Base-by-base conservation (phyloP, 92 coral and sea anemone genomes). In the Umimayanthus chanpuru region DNA sequence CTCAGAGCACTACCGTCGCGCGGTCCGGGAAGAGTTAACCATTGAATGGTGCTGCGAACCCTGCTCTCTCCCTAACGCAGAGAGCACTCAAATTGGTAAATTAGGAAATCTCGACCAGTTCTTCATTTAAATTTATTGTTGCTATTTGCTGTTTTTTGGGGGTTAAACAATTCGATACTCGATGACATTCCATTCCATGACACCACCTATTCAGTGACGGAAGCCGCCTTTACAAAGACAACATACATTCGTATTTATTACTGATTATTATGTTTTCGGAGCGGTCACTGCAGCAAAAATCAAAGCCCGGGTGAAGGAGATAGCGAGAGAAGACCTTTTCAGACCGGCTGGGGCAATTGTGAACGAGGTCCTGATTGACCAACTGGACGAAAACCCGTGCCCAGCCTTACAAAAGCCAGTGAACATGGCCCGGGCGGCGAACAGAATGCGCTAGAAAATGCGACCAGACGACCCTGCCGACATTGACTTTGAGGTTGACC, bases 401-500 rank as follows among this genome's bases (percentile, higher is more conserved):
- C 89, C 81, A 29, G 28, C 18, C 44, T 36, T 49, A 32, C 74
- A 56, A 26, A 73, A 73, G 74, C 86, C 86, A 55, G 89, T 9
- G 6, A 16, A 76, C 85, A 76, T 87, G 25, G 85, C 73, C 65
- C 85, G 90, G 23, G 49, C 71, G 8, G 90, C 90, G 21, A 87
- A 77, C 75, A 77, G 85, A 58, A 77, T 76, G 76, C 55, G 85
- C 4, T 64, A 78, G 26, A 26, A 44, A 30, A 28, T 76, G 55
- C 53, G 77, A 53, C 90, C 85, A 6, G 79, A 40, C 25, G 77
- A 87, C 47, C 90, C 90, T 12, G 76, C 53, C 40, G 73, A 47
- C 85, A 28, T 47, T 4, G 26, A 86, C 25, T 86, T 86, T 53
- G 82, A 43, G 18, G 32, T 86, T 32, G 89, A 86, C 28, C 39